Evolutionary conservation across 2,888 invertebrate species (phyloP), one percentile per base, ranked within the genome.

Genomic region (Ophion ventricosus): DNA sequence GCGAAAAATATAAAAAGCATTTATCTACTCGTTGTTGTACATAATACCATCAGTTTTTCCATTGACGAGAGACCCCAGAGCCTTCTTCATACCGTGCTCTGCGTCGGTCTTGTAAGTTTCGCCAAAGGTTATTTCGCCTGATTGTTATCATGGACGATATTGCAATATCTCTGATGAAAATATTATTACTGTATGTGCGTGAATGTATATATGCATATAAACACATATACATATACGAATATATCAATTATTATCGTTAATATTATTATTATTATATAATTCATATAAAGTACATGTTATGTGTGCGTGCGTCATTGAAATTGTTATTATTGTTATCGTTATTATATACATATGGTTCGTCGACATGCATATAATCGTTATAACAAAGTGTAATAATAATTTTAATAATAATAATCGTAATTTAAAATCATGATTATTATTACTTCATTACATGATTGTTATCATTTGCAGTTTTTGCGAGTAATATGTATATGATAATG

Each of bases 41-140:
- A 90, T 74, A 90, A 89, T 77, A 75, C 89, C 54, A 87, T 91
- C 59, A 87, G 87, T 70, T 89, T 90, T 35, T 87, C 89, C 63
- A 89, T 87, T 77, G 88, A 91, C 76, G 86, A 87, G n/a, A 88
- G 87, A 75, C 80, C 76, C 11, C 79, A 80, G 3, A 61, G 72
- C 49, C 66, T 85, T 77, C 29, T 81, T 54, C 66, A 83, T 67
- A 83, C 83, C 57, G 64, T 82, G 63, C 70, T 85, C 61, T 82
- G 85, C 76, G 72, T 80, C 23, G 82, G 79, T 70, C 69, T 87
- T 67, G 72, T 83, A 20, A 70, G 69, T 79, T 59, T 86, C 56
- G 83, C 80, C 4, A 85, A 85, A 63, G 74, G 54, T 64, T 80
- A 77, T 64, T 85, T 82, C 73, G 82, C 76, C 67, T 85, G 79